Evolutionary conservation across 2,888 invertebrate genomes (phyloP).

Genomic region (Polyommatus icarus): DNA sequence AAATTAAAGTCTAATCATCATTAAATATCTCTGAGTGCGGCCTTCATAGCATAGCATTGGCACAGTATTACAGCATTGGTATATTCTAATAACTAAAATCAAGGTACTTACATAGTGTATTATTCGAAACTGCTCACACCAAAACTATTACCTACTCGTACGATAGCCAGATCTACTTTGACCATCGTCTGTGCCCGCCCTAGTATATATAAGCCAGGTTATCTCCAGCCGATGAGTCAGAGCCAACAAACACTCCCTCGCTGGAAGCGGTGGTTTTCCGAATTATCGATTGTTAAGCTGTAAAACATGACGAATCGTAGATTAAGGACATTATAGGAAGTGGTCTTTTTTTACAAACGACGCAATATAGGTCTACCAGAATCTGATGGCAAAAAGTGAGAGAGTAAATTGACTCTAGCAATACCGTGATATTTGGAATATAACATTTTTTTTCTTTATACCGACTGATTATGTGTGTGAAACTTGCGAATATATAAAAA

Average conservation of each 20-base stretch:
- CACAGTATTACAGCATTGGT: too few relatives aligned
- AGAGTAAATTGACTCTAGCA: too few relatives aligned
- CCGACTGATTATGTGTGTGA: too few relatives aligned
- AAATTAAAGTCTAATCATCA: too few relatives aligned
- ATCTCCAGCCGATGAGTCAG: not conserved
- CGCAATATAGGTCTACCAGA: not conserved
- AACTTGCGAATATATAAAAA: too few relatives aligned
- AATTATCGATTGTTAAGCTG: not conserved
- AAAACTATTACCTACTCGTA: not conserved
- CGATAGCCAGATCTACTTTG: not conserved
- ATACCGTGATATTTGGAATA: too few relatives aligned
- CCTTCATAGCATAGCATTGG: too few relatives aligned
- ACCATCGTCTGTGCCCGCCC: not conserved
- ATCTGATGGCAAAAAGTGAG: too few relatives aligned
- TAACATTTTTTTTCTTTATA: too few relatives aligned
- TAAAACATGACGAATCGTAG: not conserved
- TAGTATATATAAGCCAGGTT: constrained; percentile 1
- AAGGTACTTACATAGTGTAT: not conserved
- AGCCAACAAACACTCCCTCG: not conserved
- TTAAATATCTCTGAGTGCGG: too few relatives aligned
- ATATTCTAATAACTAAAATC: not conserved
- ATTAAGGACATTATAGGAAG: not conserved
- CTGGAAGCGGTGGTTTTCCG: constrained; percentile 4
- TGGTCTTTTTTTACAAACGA: not conserved
- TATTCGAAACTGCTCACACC: not conserved